phyloP scores from a whole-genome alignment of 2,888 invertebrate species.

The Hirtodrosophila confusa region DNA sequence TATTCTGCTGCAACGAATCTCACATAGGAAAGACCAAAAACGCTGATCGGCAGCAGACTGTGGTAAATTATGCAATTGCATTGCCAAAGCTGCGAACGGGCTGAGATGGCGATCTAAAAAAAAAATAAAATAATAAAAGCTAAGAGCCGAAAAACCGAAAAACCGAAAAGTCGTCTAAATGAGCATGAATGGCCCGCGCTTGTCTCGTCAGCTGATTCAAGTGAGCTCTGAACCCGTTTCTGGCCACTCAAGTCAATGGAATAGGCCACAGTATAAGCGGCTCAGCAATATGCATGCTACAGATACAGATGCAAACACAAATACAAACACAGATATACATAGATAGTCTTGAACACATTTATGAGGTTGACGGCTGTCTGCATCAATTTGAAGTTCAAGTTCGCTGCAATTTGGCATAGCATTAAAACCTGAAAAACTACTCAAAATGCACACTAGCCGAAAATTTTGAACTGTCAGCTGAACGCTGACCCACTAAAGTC shows the following conservation, averaged over 20 bases:
- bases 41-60: slow-evolving; percentile 8
- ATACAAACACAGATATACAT: slow-evolving; percentile 12
- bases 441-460: slow-evolving; percentile 41
- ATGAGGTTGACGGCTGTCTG: slow-evolving; percentile 48
- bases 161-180: slow-evolving; percentile 20
- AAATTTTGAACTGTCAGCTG: slow-evolving; percentile 15
- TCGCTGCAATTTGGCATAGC: slow-evolving; percentile 68
- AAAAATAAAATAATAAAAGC: slow-evolving; percentile 18
- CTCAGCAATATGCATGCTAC: slow-evolving; percentile 19
- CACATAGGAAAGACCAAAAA: slow-evolving; percentile 42
- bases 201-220: slow-evolving; percentile 63
- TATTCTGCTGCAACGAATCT: slow-evolving; percentile 72
- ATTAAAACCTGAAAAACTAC: slow-evolving; percentile 39
- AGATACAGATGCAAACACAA: slow-evolving; percentile 27
- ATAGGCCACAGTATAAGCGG: slow-evolving; percentile 22
- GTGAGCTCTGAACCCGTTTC: slow-evolving; percentile 69
- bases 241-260: slow-evolving; percentile 24
- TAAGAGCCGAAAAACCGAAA: slow-evolving; percentile 9
- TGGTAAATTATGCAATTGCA: slow-evolving; percentile 61
- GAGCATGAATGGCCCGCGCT: slow-evolving; percentile 61
- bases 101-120: slow-evolving; percentile 27
- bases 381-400: slow-evolving; percentile 78
- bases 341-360: slow-evolving; percentile 27
- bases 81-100: slow-evolving; percentile 48
- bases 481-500: slow-evolving; percentile 71